A percentile compares a stretch with the other conserved stretches of the same genome.
These are phyloP conservation scores for Boloria selene DNA, from an alignment of 2,888 invertebrate species.

Conservation along the genomic window DNA sequence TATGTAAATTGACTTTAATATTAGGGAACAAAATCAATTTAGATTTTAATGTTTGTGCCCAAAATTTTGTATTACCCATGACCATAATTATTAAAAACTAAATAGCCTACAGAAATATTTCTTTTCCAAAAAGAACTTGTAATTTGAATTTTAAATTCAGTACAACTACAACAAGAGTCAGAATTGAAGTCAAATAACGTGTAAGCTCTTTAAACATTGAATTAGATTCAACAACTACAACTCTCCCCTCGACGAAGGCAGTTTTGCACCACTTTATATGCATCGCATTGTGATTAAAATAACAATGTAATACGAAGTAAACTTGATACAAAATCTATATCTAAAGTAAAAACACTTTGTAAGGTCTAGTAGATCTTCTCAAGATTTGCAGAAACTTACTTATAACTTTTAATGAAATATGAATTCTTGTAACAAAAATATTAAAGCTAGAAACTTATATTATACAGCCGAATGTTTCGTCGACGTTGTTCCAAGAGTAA, in stretches of 20 bases:
- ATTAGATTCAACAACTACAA: conserved; percentile 5
- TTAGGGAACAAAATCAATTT: too few relatives aligned
- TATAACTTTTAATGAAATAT: too few relatives aligned
- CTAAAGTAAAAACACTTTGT: not conserved
- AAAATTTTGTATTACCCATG: too few relatives aligned
- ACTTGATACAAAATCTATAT: conserved; percentile 8
- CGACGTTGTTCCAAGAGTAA: not conserved
- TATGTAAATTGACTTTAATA: too few relatives aligned
- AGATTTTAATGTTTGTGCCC: too few relatives aligned
- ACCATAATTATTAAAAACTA: too few relatives aligned
- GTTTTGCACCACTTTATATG: conserved; percentile 33
- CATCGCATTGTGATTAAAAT: conserved; percentile 25
- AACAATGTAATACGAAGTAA: conserved; percentile 29
- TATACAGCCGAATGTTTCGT: not conserved
- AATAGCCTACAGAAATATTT: too few relatives aligned
- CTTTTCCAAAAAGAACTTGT: too few relatives aligned
- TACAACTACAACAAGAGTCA: not conserved
- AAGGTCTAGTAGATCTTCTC: not conserved
- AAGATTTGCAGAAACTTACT: not conserved
- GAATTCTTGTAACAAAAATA: too few relatives aligned
- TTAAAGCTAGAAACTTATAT: too few relatives aligned
- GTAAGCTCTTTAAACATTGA: not conserved
- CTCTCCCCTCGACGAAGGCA: not conserved
- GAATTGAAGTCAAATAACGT: not conserved
- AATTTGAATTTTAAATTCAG: too few relatives aligned